A percentile compares a stretch with the other conserved stretches of the same genome.
Evolutionary conservation across 2,113 vertebrate species (phyloP).

Genomic region (Calidris pugnax): DNA sequence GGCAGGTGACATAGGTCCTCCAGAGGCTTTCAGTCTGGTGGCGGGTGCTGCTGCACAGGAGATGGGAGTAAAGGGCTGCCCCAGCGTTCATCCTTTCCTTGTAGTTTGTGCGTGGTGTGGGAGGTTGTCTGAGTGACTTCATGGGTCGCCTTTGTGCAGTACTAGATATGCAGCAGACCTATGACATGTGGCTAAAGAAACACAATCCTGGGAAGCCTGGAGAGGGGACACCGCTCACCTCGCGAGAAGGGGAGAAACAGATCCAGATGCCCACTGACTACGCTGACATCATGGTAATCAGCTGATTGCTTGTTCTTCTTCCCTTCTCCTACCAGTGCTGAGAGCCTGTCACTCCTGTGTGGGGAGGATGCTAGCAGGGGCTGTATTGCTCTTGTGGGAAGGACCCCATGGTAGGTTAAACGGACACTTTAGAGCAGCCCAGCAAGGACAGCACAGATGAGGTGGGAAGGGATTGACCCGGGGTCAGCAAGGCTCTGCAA

Average conservation of each 20-base stretch:
- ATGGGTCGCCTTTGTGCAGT: constrained; percentile 63
- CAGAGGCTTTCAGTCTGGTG: accelerated
- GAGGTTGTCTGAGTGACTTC: not conserved
- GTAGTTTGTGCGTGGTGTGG: not conserved
- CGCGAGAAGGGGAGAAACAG: constrained; percentile 84
- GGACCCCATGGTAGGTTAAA: not conserved
- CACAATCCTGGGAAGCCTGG: constrained; percentile 78
- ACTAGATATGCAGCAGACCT: constrained; percentile 92
- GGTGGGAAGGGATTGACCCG: not conserved
- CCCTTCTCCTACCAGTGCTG: not conserved
- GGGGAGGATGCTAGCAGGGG: not conserved
- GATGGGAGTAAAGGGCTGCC: not conserved
- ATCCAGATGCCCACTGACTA: constrained; percentile 96
- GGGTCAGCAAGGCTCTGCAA: not conserved
- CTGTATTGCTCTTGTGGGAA: not conserved
- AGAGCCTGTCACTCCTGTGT: not conserved
- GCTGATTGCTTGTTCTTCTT: not conserved
- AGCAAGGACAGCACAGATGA: not conserved
- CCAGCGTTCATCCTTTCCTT: not conserved
- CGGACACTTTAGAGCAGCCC: not conserved
- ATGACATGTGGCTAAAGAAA: constrained; percentile 87
- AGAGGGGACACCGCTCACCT: constrained; percentile 72
- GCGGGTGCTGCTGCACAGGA: not conserved
- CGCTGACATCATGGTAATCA: constrained; percentile 85
- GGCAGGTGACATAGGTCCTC: not conserved